Percentiles rank a stretch among this genome's conserved stretches.
Evolutionary conservation across 2,888 invertebrate genomes (phyloP).

Genomic region (Cosmia pyralina): DNA sequence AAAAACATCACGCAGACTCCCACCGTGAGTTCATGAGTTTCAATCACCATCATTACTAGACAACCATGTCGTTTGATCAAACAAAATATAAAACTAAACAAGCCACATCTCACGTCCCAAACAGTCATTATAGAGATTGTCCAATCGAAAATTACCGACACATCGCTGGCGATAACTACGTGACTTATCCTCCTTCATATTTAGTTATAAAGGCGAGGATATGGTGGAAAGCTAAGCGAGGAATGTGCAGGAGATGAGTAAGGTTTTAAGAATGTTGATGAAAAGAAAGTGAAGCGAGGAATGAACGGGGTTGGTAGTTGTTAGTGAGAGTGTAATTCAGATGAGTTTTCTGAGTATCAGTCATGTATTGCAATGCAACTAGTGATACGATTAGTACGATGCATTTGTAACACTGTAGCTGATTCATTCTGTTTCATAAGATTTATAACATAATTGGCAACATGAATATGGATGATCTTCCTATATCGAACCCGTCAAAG

Average conservation of each 20-base stretch:
- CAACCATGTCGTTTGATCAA: conserved; percentile 49
- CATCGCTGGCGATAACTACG: conserved; percentile 74
- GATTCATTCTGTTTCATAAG: background rate
- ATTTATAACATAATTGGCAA: background rate
- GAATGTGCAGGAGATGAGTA: conserved; percentile 6
- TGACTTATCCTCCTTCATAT: conserved; percentile 69
- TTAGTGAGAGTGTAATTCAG: background rate
- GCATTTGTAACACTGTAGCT: background rate
- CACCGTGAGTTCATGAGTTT: conserved; percentile 29
- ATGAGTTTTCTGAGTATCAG: background rate
- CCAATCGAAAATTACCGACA: conserved; percentile 71
- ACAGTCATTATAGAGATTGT: conserved; percentile 68
- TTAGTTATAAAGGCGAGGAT: conserved; percentile 37
- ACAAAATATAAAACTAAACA: conserved; percentile 61
- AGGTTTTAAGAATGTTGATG: background rate
- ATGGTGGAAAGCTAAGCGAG: conserved; percentile 31
- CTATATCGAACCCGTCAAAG: background rate
- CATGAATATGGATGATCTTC: background rate
- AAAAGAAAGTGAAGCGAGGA: background rate
- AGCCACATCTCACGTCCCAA: conserved; percentile 68
- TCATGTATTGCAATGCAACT: background rate
- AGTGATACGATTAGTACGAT: background rate
- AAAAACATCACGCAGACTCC: background rate
- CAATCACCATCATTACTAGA: conserved; percentile 47
- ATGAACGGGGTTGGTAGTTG: background rate